Conservation (phyloP, 2,113 vertebrate genomes). For the Salminus brasiliensis region DNA sequence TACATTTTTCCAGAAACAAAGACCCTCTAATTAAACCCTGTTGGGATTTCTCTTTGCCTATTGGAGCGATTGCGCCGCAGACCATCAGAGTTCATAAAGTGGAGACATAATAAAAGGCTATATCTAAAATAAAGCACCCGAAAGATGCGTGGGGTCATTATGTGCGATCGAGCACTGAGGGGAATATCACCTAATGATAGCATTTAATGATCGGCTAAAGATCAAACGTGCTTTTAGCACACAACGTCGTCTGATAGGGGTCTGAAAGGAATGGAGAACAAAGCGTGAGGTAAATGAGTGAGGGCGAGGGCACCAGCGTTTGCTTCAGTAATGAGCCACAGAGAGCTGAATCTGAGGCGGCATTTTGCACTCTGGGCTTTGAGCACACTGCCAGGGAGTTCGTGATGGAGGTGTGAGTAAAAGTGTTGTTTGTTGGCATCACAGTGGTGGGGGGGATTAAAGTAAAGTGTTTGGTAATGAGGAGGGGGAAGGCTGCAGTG, state of each 20-base stretch:
- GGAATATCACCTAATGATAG: constrained; percentile 40
- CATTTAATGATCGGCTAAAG: constrained; percentile 49
- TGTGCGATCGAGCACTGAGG: constrained; percentile 13
- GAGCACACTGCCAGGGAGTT: neutral
- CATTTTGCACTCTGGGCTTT: neutral
- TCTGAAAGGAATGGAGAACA: constrained; percentile 28
- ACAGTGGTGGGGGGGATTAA: neutral
- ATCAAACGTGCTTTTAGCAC: constrained; percentile 40
- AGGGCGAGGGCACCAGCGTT: neutral
- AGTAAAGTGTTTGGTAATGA: neutral
- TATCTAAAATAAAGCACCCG: neutral
- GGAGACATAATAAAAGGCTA: neutral
- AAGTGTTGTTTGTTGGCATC: neutral
- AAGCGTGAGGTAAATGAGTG: constrained; percentile 32
- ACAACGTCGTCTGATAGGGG: constrained; percentile 8
- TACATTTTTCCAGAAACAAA: constrained; percentile 8
- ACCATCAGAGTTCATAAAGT: neutral
- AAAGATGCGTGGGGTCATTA: constrained; percentile 21
- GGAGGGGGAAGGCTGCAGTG: neutral
- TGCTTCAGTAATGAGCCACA: constrained; percentile 14
- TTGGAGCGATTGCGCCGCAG: neutral
- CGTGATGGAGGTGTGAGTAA: neutral
- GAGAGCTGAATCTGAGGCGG: constrained; percentile 1
- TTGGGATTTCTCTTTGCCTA: constrained; percentile 8
- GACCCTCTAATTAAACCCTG: constrained; percentile 24